Conservation (phyloP, 1,140 invertebrate genomes). For the Leptinotarsa defecta region DNA sequence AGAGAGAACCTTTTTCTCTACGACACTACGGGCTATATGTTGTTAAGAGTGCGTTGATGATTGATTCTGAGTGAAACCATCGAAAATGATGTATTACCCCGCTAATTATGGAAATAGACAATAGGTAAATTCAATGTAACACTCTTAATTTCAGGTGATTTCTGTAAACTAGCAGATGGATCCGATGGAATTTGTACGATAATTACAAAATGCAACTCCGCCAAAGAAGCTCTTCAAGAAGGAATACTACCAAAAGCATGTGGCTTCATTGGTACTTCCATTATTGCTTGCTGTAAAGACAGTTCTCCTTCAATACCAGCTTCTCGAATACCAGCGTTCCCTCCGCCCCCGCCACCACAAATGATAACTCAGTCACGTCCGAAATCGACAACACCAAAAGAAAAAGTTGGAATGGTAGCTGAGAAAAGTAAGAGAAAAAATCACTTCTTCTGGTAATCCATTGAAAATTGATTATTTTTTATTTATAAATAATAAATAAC, state of each 20-base stretch:
- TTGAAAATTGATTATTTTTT: too few relatives aligned
- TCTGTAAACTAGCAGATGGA: conserved; percentile 25
- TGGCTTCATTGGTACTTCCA: conserved; percentile 38
- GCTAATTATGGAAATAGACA: too few relatives aligned
- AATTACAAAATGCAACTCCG: conserved; percentile 35
- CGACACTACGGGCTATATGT: too few relatives aligned
- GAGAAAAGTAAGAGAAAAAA: too few relatives aligned
- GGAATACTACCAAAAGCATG: conserved; percentile 39
- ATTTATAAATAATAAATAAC: too few relatives aligned
- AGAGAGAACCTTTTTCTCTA: too few relatives aligned
- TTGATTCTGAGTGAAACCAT: too few relatives aligned
- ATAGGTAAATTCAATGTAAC: too few relatives aligned
- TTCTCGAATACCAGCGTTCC: background rate
- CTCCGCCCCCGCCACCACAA: background rate
- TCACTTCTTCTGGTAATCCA: too few relatives aligned
- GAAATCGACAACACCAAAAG: conserved; percentile 5
- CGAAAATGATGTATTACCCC: too few relatives aligned
- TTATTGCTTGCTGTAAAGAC: conserved; percentile 46
- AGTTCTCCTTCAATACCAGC: background rate
- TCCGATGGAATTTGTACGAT: conserved; percentile 35
- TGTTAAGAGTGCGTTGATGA: too few relatives aligned
- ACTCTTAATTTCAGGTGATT: conserved; percentile 33
- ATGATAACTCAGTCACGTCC: conserved; percentile 11
- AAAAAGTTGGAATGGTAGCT: too few relatives aligned
- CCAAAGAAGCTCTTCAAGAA: conserved; percentile 34